A percentile compares a stretch with the other conserved stretches of the same genome.
Evolutionary conservation across 2,797 vertebrate species (phyloP).

Genomic region (Pangasius larnaudii): DNA sequence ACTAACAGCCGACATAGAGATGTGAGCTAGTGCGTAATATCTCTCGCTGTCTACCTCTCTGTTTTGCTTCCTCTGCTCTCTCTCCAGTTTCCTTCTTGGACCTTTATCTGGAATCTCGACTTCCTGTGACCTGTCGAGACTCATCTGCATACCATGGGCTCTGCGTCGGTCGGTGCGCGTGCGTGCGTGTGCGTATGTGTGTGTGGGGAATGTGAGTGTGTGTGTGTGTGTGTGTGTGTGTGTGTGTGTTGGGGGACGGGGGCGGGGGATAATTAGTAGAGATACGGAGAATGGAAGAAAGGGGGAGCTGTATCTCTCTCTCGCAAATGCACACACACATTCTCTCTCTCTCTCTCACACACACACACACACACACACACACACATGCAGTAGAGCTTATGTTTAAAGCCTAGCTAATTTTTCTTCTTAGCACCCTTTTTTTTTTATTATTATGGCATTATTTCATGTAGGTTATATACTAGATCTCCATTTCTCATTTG

Average conservation of each 20-base stretch:
- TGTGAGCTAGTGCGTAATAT: neutral
- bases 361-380: neutral
- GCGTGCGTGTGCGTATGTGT: slow-evolving; percentile 55
- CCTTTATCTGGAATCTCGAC: slow-evolving; percentile 62
- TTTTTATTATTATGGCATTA: neutral
- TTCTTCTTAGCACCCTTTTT: neutral
- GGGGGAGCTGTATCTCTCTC: slow-evolving; percentile 61
- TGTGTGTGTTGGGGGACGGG: slow-evolving; percentile 36
- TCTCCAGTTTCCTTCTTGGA: slow-evolving; percentile 46
- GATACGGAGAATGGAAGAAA: slow-evolving; percentile 55
- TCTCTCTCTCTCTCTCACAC: neutral
- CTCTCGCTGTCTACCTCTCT: neutral
- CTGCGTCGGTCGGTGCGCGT: neutral
- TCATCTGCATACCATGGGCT: slow-evolving; percentile 63
- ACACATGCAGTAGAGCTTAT: neutral
- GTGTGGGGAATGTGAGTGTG: slow-evolving; percentile 43
- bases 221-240: neutral
- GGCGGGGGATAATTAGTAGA: slow-evolving; percentile 53
- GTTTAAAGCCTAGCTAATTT: neutral
- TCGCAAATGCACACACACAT: slow-evolving; percentile 7
- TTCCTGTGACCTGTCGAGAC: slow-evolving; percentile 70
- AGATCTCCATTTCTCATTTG: neutral
- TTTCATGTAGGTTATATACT: slow-evolving; percentile 4
- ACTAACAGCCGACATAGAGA: neutral
- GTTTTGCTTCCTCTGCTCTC: neutral